These are phyloP conservation scores for Bicyclus anynana DNA, from an alignment of 1,140 invertebrate genomes.

Conservation along the genomic window DNA sequence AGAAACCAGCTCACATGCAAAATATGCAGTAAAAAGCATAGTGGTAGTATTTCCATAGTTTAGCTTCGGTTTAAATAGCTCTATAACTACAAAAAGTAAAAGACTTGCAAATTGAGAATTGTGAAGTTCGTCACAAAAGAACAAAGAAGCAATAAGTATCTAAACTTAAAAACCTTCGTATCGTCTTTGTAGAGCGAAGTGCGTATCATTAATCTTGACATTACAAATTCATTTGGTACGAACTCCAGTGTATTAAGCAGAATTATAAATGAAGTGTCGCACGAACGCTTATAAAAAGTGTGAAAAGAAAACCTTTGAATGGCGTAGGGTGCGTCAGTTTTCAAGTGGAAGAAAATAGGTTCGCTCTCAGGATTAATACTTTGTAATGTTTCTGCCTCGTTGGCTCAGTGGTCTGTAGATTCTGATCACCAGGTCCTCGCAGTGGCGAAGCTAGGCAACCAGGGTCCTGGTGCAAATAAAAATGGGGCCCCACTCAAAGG, in stretches of 20 bases:
- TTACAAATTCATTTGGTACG: constrained; percentile 73
- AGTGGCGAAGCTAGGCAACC: too few relatives aligned
- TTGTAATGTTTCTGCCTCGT: too few relatives aligned
- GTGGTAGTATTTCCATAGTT: too few relatives aligned
- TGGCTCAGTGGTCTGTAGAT: too few relatives aligned
- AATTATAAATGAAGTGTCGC: constrained; percentile 75
- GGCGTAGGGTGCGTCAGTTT: constrained; percentile 49
- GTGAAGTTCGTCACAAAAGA: neutral
- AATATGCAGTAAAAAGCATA: too few relatives aligned
- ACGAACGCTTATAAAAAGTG: constrained; percentile 60
- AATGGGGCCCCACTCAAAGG: too few relatives aligned
- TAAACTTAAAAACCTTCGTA: neutral
- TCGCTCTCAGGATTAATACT: constrained; percentile 13
- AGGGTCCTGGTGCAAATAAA: too few relatives aligned
- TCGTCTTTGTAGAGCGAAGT: constrained; percentile 19
- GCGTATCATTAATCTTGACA: constrained; percentile 68
- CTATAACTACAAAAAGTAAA: too few relatives aligned
- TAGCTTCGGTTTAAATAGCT: too few relatives aligned
- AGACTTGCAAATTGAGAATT: neutral
- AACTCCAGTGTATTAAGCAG: constrained; percentile 71
- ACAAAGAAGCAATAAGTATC: neutral
- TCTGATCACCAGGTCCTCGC: too few relatives aligned
- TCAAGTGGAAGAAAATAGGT: constrained; percentile 40
- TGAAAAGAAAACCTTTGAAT: constrained; percentile 56
- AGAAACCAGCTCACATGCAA: too few relatives aligned